A percentile compares a stretch with the other conserved stretches of the same genome.
Evolutionary conservation across 2,888 invertebrate genomes (phyloP).

Genomic region (Deroplatys truncata): DNA sequence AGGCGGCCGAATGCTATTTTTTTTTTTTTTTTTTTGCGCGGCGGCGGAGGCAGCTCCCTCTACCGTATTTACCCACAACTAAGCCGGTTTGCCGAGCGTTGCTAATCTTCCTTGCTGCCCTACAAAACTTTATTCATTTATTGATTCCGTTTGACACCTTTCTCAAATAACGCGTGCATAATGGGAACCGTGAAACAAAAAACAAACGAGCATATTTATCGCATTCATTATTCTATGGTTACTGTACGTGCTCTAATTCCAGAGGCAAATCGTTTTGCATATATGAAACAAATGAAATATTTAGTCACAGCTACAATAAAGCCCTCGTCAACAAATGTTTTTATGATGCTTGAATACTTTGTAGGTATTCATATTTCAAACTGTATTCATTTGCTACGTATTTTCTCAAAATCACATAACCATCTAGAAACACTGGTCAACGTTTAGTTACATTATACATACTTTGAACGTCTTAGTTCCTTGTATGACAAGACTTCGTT

Average conservation of each 20-base stretch:
- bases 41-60: neutral
- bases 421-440: no score
- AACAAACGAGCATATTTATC: neutral
- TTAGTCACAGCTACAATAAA: neutral
- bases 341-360: no score
- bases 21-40: neutral
- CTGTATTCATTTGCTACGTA: no score
- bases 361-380: no score
- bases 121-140: neutral
- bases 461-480: no score
- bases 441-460: no score
- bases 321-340: no score
- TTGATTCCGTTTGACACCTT: neutral
- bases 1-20: neutral
- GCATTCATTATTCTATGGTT: neutral
- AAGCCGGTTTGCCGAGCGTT: neutral
- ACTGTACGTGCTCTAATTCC: neutral
- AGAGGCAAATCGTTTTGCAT: neutral
- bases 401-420: no score
- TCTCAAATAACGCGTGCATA: neutral
- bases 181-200: neutral
- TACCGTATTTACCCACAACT: neutral
- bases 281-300: neutral
- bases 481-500: no score
- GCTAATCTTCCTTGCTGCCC: neutral